A percentile compares a stretch with the other conserved stretches of the same genome.
Evolutionary conservation across 2,888 invertebrate species (phyloP).

Genomic region (Chymomyza amoena): DNA sequence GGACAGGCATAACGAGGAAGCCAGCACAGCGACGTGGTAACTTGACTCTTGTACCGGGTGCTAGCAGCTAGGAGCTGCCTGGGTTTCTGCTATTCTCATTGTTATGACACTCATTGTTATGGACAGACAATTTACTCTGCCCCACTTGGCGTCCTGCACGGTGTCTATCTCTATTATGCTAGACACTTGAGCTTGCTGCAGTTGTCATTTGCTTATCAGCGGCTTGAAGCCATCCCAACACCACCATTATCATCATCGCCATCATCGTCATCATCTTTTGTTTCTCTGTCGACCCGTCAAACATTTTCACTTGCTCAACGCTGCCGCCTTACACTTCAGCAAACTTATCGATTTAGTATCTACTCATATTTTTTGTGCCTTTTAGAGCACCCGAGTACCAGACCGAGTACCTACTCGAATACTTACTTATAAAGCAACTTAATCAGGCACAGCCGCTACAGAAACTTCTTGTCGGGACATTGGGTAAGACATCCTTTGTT

Average conservation of each 20-base stretch:
- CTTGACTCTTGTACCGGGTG: not conserved
- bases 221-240: constrained; percentile 9
- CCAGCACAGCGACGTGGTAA: not conserved
- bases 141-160: not conserved
- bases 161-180: not conserved
- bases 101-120: constrained; percentile 49
- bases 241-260: not conserved
- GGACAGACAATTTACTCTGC: constrained; percentile 20
- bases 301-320: constrained; percentile 32
- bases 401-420: constrained; percentile 8
- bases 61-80: not conserved
- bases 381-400: constrained; percentile 24
- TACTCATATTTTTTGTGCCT: constrained; percentile 18
- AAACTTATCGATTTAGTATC: constrained; percentile 46
- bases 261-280: not conserved
- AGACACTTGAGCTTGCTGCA: constrained; percentile 28
- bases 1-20: not conserved
- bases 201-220: constrained; percentile 50
- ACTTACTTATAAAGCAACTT: constrained; percentile 36
- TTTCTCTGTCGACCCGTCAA: not conserved
- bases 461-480: constrained; percentile 1
- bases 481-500: not conserved
- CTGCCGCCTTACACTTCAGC: constrained; percentile 10
- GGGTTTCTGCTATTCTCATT: constrained; percentile 34
- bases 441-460: constrained; percentile 54